phyloP scores from a whole-genome alignment of 2,888 invertebrate species.

The Chrysopilus asiliformis region DNA sequence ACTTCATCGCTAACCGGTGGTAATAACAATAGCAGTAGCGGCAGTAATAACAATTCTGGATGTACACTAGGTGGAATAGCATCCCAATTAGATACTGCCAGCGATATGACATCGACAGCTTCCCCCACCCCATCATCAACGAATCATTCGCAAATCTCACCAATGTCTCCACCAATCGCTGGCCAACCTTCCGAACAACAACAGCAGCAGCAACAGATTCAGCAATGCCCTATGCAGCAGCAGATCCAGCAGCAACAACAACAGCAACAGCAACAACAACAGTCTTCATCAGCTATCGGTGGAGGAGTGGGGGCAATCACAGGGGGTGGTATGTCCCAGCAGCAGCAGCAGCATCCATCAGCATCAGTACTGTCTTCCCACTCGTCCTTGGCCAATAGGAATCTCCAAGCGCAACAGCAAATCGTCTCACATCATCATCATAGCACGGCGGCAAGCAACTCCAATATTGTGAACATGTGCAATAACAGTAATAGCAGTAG shows the following conservation, averaged over 20 bases:
- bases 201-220: background rate
- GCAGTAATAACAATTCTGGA: too few species aligned
- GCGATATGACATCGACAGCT: too few species aligned
- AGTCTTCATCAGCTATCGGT: slow-evolving; percentile 8
- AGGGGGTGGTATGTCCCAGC: too few species aligned
- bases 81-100: too few species aligned
- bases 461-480: background rate
- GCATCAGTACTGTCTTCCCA: slow-evolving; percentile 3
- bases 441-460: background rate
- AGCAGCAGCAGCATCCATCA: slow-evolving; percentile 2
- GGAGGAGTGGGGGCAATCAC: too few species aligned
- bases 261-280: slow-evolving; percentile 7
- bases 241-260: slow-evolving; percentile 9
- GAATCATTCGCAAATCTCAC: background rate
- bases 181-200: slow-evolving; percentile 4
- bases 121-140: background rate
- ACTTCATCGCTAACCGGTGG: background rate
- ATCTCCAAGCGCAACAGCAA: slow-evolving; percentile 6
- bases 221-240: slow-evolving; percentile 2
- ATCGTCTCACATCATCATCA: slow-evolving; percentile 7
- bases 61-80: too few species aligned
- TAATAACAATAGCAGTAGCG: too few species aligned
- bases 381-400: slow-evolving; percentile 1
- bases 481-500: background rate
- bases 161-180: slow-evolving; percentile 5